Conservation (phyloP, 30 jellyfish, hydroid and myxozoan genomes). For the Hydractinia symbiolongicarpus region DNA sequence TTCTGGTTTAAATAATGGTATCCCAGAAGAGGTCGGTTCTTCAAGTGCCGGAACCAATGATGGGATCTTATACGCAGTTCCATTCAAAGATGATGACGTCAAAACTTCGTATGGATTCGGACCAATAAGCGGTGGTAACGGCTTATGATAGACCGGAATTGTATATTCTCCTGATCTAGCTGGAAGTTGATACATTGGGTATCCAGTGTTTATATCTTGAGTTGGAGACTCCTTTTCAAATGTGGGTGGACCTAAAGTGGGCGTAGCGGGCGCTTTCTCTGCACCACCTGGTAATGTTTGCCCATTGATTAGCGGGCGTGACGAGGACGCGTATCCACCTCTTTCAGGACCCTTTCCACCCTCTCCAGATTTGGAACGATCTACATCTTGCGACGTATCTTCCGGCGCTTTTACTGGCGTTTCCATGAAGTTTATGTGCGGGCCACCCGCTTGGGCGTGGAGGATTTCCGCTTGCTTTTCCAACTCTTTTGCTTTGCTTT, state of each 20-base stretch:
- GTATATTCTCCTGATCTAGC: neutral
- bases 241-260: constrained; percentile 6
- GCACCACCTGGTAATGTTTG: constrained; percentile 16
- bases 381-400: neutral
- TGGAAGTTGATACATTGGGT: neutral
- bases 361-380: neutral
- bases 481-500: constrained; percentile 1
- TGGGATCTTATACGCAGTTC: constrained; percentile 9
- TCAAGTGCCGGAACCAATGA: neutral
- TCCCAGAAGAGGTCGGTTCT: no score
- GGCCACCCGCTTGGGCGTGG: constrained; percentile 15
- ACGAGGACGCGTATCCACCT: neutral
- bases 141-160: neutral
- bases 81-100: constrained; percentile 9
- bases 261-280: neutral
- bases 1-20: no score
- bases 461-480: neutral
- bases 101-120: constrained; percentile 14
- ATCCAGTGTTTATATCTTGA: neutral
- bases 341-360: constrained; percentile 10
- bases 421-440: neutral
- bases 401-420: neutral
- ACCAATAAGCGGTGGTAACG: constrained; percentile 1
- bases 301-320: constrained; percentile 1
- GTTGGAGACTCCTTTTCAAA: neutral